Evolutionary conservation across 2,113 vertebrate species (phyloP).

Genomic region (Oryzias celebensis): DNA sequence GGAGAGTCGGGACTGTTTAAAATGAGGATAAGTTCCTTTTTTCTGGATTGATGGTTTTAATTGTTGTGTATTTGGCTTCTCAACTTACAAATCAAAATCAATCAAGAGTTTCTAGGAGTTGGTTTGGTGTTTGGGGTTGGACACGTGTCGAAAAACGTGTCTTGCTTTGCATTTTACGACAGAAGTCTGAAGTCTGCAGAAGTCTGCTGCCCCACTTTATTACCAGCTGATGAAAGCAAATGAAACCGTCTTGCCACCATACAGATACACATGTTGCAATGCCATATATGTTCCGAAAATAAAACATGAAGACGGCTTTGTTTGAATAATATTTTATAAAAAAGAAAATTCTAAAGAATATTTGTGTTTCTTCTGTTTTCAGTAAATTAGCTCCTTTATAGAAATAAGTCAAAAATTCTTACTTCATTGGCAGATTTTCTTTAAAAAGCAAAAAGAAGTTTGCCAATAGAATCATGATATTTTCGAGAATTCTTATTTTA

Average conservation of each 20-base stretch:
- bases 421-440: no score
- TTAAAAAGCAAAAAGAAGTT: no score
- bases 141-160: not conserved
- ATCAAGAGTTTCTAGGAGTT: not conserved
- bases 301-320: constrained; percentile 11
- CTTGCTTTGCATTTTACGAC: not conserved
- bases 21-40: constrained; percentile 4
- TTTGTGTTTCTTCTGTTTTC: not conserved
- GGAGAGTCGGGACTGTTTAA: constrained; percentile 37
- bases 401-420: no score
- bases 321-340: not conserved
- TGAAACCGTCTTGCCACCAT: not conserved
- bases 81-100: not conserved
- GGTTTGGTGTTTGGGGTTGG: not conserved
- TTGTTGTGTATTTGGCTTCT: not conserved
- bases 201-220: constrained; percentile 13
- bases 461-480: no score
- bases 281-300: constrained; percentile 2
- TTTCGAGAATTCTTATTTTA: no score
- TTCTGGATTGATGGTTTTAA: no score
- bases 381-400: not conserved
- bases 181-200: not conserved
- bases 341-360: not conserved
- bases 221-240: constrained; percentile 46
- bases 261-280: not conserved